A percentile compares a stretch with the other conserved stretches of the same genome.
These are phyloP conservation scores for Bicyclus anynana DNA, from an alignment of 1,140 invertebrate genomes.

Conservation along the genomic window DNA sequence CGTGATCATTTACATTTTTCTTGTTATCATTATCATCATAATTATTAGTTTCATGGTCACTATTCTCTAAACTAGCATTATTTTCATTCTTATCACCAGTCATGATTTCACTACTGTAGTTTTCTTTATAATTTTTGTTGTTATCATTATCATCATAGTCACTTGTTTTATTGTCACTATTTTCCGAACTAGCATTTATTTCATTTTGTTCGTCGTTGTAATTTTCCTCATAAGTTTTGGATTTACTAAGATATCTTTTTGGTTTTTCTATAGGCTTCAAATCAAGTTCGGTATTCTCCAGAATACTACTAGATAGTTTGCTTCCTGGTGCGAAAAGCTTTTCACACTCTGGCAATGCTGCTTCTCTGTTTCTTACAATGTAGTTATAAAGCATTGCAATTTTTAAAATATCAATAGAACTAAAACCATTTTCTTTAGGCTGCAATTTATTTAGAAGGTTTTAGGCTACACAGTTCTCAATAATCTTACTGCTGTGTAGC, in stretches of 20 bases:
- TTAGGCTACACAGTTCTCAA: too few species aligned
- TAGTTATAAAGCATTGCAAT: constrained; percentile 55
- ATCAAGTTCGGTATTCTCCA: constrained; percentile 17
- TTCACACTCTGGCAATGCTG: constrained; percentile 30
- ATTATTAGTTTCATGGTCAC: not conserved
- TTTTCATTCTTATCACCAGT: not conserved
- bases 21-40: not conserved
- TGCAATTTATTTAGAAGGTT: not conserved
- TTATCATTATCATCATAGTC: not conserved
- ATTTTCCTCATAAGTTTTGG: constrained; percentile 11
- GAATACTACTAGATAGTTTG: constrained; percentile 26
- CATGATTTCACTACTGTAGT: not conserved
- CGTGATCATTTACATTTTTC: constrained; percentile 1
- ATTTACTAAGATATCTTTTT: constrained; percentile 37
- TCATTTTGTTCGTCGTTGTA: not conserved
- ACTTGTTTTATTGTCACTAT: not conserved
- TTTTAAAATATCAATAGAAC: constrained; percentile 46
- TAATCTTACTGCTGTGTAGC: too few species aligned
- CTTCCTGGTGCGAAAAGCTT: constrained; percentile 44
- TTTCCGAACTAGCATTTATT: not conserved
- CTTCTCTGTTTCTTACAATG: constrained; percentile 31
- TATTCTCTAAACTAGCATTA: not conserved
- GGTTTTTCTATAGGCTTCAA: constrained; percentile 34
- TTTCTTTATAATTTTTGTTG: not conserved
- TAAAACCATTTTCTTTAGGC: constrained; percentile 31